phyloP scores from a whole-genome alignment of 2,888 invertebrate species.

The Synergus laeviventris region DNA sequence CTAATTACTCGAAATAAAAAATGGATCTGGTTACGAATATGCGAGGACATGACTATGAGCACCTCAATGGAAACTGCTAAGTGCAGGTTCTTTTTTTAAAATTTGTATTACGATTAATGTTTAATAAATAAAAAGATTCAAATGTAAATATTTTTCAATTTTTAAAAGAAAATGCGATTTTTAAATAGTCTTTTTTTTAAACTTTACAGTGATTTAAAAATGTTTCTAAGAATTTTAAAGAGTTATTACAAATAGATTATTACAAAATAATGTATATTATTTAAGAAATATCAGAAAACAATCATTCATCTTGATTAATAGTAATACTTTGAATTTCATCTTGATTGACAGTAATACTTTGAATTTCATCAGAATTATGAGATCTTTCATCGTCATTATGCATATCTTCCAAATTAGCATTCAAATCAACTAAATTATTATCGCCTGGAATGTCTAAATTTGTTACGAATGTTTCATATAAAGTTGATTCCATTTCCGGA shows the following conservation, averaged over 20 bases:
- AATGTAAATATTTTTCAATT: not conserved
- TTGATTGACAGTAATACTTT: not conserved
- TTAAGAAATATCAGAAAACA: not conserved
- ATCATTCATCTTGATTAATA: not conserved
- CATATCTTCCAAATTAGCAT: not conserved
- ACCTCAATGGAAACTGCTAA: not conserved
- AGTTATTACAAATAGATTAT: not conserved
- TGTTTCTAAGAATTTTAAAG: not conserved
- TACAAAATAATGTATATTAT: not conserved
- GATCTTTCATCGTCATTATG: not conserved
- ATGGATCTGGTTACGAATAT: not conserved
- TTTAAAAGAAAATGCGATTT: not conserved
- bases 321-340: not conserved
- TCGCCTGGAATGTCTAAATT: not conserved
- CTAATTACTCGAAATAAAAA: conserved; percentile 83
- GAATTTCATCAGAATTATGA: not conserved
- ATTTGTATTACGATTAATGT: conserved; percentile 2
- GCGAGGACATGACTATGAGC: not conserved
- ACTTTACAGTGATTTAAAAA: not conserved
- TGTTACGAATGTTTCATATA: not conserved
- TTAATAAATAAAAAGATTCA: not conserved
- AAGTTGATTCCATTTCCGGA: not conserved
- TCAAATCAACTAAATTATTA: not conserved
- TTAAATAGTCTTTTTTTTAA: not conserved
- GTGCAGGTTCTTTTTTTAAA: conserved; percentile 16